phyloP scores from a whole-genome alignment of 2,888 invertebrate species.

The Plagodis pulveraria region DNA sequence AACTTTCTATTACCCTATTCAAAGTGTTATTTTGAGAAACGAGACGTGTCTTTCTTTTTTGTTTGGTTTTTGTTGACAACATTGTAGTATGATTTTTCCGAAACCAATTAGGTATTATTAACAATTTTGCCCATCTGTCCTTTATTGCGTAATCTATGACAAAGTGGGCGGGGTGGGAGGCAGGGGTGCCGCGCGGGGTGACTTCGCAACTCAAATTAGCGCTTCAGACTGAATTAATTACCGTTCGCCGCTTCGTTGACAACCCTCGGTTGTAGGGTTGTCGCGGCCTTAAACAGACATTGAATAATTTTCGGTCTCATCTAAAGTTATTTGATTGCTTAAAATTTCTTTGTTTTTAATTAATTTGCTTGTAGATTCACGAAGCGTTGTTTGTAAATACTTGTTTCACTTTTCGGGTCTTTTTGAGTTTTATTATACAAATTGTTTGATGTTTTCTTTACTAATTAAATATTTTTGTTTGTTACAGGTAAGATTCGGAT shows the following conservation, averaged over 20 bases:
- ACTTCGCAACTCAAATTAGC: conserved; percentile 72
- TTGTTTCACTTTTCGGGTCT: neutral
- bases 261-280: conserved; percentile 51
- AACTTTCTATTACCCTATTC: too few relatives aligned
- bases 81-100: conserved; percentile 8
- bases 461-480: conserved; percentile 27
- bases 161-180: conserved; percentile 25
- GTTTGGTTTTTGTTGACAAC: neutral
- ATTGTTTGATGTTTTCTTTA: conserved; percentile 1
- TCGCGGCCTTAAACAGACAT: conserved; percentile 30
- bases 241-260: conserved; percentile 64
- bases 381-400: conserved; percentile 2
- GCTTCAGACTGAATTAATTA: conserved; percentile 77
- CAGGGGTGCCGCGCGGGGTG: conserved; percentile 41
- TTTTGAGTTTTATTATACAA: neutral
- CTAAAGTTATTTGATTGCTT: conserved; percentile 26
- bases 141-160: conserved; percentile 43
- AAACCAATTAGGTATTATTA: conserved; percentile 22
- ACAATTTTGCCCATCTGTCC: conserved; percentile 33
- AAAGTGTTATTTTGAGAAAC: too few relatives aligned
- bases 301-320: conserved; percentile 33
- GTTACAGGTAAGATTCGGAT: conserved; percentile 42
- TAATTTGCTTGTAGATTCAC: conserved; percentile 22
- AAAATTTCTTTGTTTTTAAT: conserved; percentile 24
- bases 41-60: too few relatives aligned